Evolutionary conservation across 2,113 vertebrate species (phyloP), one percentile per base, ranked within the genome.

Genomic region (Microtus oregoni): DNA sequence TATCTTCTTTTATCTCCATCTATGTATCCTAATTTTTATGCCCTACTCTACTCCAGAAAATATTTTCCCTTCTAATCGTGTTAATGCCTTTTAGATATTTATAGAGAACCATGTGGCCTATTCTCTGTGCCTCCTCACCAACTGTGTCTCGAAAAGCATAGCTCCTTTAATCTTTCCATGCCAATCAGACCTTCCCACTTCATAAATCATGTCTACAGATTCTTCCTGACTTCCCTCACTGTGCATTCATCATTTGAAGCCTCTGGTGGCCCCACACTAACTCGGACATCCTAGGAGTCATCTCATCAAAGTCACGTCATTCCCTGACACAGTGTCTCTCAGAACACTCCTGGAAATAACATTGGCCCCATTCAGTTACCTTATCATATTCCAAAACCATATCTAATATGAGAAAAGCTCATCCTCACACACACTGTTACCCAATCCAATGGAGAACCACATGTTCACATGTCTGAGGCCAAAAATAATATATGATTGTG

Each of bases 351-450:
- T 96, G 96, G 73, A 97, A 96, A 96, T 96, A 97, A 92, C 47
- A 79, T 61, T 94, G 94, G 63, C 52, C 70, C 68, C 28, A 91
- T 95, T 95, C 38, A 86, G 86, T 96, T 96, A 95, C 61, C 65
- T 95, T 96, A 97, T 89, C 91, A 86, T 78, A 95, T 96, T 96
- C 30, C 93, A 95, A 92, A 97, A 96, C 83, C 87, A 95, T 95
- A 95, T 95, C 92, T 96, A 97, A 95, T 94, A 89, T 70, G 83
- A 94, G 35, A 78, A 96, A 94, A 94, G 3, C 55, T 97, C 90
- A 97, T 97, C 75, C 70, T 91, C 93, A 96, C 95, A 96, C 78
- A 91, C 38, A 91, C 58, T 82, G 52, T 95, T 93, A 92, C 75
- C 20, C 61, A 96, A 17, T 93, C 30, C 35, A 32, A 91, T 55